Conservation (phyloP, 2,113 vertebrate species). For the Empidonax alnorum region DNA sequence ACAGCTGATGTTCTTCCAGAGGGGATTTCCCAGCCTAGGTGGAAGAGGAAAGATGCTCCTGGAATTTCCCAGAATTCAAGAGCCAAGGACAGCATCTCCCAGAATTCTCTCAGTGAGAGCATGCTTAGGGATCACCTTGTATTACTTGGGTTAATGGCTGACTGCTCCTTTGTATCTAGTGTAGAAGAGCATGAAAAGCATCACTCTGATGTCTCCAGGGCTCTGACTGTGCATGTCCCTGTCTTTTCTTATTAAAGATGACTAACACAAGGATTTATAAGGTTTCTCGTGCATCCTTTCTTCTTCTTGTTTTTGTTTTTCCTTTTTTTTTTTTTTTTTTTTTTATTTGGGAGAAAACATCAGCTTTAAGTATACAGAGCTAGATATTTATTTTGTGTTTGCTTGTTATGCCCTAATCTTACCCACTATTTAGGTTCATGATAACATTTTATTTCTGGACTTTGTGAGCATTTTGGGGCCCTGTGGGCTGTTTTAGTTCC, state of each 20-base stretch:
- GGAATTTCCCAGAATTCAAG: neutral
- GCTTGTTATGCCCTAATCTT: neutral
- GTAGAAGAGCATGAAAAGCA: neutral
- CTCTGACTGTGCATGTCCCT: neutral
- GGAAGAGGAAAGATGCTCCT: neutral
- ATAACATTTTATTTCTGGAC: neutral
- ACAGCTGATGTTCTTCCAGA: neutral
- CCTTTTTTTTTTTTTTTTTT: neutral
- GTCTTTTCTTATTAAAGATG: neutral
- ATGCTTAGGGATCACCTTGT: rapidly evolving
- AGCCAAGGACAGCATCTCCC: neutral
- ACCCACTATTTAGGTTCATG: neutral
- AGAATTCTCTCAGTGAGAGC: neutral
- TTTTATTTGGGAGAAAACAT: neutral
- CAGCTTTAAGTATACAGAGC: neutral
- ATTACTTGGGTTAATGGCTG: neutral
- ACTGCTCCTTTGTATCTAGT: neutral
- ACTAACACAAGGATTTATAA: neutral
- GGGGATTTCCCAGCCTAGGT: neutral
- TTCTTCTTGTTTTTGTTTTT: neutral
- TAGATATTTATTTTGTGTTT: neutral
- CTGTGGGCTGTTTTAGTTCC: neutral
- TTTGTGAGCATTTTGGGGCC: neutral
- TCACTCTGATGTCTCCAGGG: neutral
- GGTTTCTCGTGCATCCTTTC: neutral